A percentile compares a stretch with the other conserved stretches of the same genome.
phyloP scores from a whole-genome alignment of 1,140 invertebrate genomes.

The Papilio polyxenes region DNA sequence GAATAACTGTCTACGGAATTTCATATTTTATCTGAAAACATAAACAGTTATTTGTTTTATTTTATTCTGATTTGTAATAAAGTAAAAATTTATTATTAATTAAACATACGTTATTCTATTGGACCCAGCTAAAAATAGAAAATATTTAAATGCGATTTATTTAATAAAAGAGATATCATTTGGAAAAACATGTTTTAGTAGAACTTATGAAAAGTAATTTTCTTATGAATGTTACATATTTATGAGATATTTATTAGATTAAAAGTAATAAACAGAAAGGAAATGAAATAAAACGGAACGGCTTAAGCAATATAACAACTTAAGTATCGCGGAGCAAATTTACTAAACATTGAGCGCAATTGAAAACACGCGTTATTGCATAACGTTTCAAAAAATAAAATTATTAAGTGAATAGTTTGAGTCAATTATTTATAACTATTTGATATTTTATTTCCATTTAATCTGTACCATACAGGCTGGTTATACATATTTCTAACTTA shows the following conservation, averaged over 20 bases:
- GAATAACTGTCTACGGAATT: not conserved
- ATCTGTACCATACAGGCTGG: too few relatives aligned
- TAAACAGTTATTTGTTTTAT: not conserved
- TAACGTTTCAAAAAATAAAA: not conserved
- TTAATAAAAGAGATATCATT: too few relatives aligned
- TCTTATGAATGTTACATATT: not conserved
- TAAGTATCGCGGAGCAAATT: not conserved
- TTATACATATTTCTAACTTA: too few relatives aligned
- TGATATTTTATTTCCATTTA: too few relatives aligned
- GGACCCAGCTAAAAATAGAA: too few relatives aligned
- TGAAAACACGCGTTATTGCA: conserved; percentile 12
- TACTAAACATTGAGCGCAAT: conserved; percentile 4
- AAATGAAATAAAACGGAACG: conserved; percentile 1
- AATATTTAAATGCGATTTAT: too few relatives aligned
- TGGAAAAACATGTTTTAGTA: too few relatives aligned
- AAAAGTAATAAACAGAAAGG: not conserved
- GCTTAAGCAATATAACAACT: conserved; percentile 18
- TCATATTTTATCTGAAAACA: not conserved
- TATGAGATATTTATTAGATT: not conserved
- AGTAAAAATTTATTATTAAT: too few relatives aligned
- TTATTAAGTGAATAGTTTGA: not conserved
- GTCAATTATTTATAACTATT: not conserved
- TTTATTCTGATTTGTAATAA: not conserved
- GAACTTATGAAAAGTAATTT: not conserved
- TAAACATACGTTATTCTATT: too few relatives aligned